These are phyloP conservation scores for Coptodon bakossiorum DNA, from an alignment of 2,113 vertebrate species.

Conservation along the genomic window DNA sequence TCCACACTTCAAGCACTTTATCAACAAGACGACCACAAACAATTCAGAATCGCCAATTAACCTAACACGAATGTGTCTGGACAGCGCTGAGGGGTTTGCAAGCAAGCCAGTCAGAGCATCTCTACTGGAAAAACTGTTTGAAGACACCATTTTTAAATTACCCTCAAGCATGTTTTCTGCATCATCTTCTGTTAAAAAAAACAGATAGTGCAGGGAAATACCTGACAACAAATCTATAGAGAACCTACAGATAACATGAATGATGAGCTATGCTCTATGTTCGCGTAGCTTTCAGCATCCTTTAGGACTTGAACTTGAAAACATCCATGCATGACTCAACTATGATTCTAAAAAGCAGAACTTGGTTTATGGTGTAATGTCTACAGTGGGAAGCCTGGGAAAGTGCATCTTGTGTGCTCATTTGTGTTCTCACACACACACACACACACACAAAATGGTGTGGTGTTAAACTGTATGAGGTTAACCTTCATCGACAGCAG, in stretches of 20 bases:
- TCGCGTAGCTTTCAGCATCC: not conserved
- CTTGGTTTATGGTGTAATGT: not conserved
- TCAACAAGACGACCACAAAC: not conserved
- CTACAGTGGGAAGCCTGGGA: not conserved
- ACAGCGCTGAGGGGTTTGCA: not conserved
- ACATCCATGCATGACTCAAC: conserved; percentile 3
- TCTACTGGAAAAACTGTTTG: not conserved
- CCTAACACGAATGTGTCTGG: not conserved
- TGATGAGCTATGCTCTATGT: not conserved
- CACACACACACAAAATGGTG: not conserved
- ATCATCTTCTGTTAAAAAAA: not conserved
- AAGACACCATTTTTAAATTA: not conserved
- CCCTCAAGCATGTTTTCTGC: not conserved
- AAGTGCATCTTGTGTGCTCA: not conserved
- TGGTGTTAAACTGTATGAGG: conserved; percentile 8
- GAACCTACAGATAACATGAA: not conserved
- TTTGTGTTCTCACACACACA: not conserved
- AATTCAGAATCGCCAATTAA: not conserved
- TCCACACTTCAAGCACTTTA: not conserved
- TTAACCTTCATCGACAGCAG: conserved; percentile 46
- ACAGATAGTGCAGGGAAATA: not conserved
- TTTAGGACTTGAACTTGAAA: not conserved
- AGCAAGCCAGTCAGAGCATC: not conserved
- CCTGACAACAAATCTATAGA: not conserved
- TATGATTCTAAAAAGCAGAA: not conserved